Percentiles rank a stretch among this genome's conserved stretches.
Conservation (phyloP, 2,888 invertebrate genomes). For the Caenorhabditis sp. region DNA sequence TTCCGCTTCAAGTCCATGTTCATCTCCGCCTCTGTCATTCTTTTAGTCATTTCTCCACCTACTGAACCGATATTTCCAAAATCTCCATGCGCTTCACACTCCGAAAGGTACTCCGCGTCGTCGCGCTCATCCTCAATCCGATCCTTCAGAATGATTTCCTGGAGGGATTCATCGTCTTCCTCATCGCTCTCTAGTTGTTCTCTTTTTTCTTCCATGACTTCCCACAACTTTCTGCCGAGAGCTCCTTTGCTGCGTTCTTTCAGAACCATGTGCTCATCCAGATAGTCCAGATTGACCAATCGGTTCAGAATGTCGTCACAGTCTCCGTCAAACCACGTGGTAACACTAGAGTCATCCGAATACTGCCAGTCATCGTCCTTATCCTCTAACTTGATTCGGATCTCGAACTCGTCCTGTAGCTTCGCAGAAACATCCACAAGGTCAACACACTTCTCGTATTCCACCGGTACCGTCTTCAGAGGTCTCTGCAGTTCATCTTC, state of each 20-base stretch:
- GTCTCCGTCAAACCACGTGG: slow-evolving; percentile 37
- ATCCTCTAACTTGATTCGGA: neutral
- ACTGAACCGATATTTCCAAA: slow-evolving; percentile 13
- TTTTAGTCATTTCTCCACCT: slow-evolving; percentile 17
- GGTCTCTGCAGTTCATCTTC: neutral
- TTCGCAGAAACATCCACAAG: slow-evolving; percentile 16
- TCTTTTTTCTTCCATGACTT: neutral
- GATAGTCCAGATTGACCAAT: slow-evolving; percentile 36
- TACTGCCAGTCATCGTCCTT: slow-evolving; percentile 43
- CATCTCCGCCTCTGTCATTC: neutral
- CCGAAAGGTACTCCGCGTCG: neutral
- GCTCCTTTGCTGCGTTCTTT: slow-evolving; percentile 42
- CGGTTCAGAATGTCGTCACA: slow-evolving; percentile 33
- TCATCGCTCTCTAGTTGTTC: slow-evolving; percentile 10
- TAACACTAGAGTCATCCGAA: slow-evolving; percentile 45
- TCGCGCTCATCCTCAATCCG: neutral
- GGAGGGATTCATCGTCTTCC: neutral
- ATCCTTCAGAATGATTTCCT: neutral
- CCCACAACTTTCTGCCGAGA: slow-evolving; percentile 26
- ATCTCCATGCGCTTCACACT: neutral
- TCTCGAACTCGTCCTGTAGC: slow-evolving; percentile 4
- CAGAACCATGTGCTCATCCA: slow-evolving; percentile 40
- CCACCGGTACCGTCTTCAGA: neutral
- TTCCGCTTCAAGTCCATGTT: neutral
- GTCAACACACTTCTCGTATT: slow-evolving; percentile 12